Evolutionary conservation across 2,113 vertebrate genomes (phyloP).

Genomic region (Oreochromis spilurus): DNA sequence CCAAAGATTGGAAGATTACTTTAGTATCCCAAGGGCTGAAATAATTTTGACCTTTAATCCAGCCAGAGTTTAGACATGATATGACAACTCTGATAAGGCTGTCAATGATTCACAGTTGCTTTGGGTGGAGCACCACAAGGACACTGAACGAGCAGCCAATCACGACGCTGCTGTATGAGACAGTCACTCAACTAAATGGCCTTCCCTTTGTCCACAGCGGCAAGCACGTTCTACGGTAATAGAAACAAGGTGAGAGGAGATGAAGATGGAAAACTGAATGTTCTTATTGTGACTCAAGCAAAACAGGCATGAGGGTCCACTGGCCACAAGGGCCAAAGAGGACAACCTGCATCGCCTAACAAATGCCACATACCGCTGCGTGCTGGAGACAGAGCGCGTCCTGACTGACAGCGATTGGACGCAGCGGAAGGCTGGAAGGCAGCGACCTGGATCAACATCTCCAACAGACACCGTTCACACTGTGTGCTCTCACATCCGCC

Average conservation of each 20-base stretch:
- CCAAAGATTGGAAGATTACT: background rate
- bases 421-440: background rate
- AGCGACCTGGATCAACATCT: constrained; percentile 19
- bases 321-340: background rate
- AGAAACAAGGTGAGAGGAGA: constrained; percentile 11
- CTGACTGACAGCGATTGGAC: background rate
- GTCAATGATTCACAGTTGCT: constrained; percentile 36
- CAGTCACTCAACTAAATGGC: constrained; percentile 36
- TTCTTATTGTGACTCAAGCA: background rate
- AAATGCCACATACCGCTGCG: background rate
- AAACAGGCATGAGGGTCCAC: background rate
- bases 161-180: constrained; percentile 1
- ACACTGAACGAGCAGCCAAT: constrained; percentile 7
- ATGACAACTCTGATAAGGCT: background rate
- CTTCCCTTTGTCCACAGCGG: constrained; percentile 12
- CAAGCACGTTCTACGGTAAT: constrained; percentile 3
- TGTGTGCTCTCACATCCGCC: constrained; percentile 4
- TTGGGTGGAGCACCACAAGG: background rate
- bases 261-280: background rate
- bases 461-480: constrained; percentile 3
- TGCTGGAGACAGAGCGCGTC: background rate
- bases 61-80: background rate
- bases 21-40: background rate
- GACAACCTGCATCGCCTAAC: background rate
- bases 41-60: background rate